Evolutionary conservation across 2,888 invertebrate genomes (phyloP), one percentile per base, ranked within the genome.

Genomic region (Heliothis peltigera): DNA sequence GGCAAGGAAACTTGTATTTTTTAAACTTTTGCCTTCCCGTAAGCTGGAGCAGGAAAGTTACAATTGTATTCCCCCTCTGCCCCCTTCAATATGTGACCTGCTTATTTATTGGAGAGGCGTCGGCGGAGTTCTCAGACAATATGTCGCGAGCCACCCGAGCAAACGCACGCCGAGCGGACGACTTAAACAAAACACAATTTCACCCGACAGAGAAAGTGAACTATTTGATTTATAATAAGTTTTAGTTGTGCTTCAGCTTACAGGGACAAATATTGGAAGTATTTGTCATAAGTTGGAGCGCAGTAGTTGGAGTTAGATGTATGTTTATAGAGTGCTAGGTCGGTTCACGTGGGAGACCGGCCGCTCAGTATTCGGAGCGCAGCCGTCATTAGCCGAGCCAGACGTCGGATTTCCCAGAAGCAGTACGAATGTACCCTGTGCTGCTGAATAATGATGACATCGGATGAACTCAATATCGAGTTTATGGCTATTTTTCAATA

Each of bases 41-140:
- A 90, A 91, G 91, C 88, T 84, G 89, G 87, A 87, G 89, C 87
- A 89, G 85, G 88, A 93, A 95, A 95, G 93, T 95, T 95, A 93
- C 94, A 94, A 95, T 95, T 94, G 94, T 93, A 89, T 94, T 92
- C 92, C 88, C 92, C 90, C 92, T 90, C 85, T 87, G 85, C 92
- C 92, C 91, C 92, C 90, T 93, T 92, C 94, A 94, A 94, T 95
- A 94, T 95, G 95, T 95, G 95, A 94, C 94, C 94, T 93, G 95
- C 89, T 94, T 94, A 94, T 94, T 94, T 95, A 95, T 94, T 92
- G 92, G 91, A 91, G 91, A 93, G 86, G 90, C 93, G 92, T 90
- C 91, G 93, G 88, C 87, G 86, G 92, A 93, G 93, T 93, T 94
- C 91, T 87, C 89, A 94, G 93, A 93, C 95, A 94, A 94, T 92